Evolutionary conservation across 2,888 invertebrate genomes (phyloP), one percentile per base, ranked within the genome.

Genomic region (Tetragonula carbonaria): DNA sequence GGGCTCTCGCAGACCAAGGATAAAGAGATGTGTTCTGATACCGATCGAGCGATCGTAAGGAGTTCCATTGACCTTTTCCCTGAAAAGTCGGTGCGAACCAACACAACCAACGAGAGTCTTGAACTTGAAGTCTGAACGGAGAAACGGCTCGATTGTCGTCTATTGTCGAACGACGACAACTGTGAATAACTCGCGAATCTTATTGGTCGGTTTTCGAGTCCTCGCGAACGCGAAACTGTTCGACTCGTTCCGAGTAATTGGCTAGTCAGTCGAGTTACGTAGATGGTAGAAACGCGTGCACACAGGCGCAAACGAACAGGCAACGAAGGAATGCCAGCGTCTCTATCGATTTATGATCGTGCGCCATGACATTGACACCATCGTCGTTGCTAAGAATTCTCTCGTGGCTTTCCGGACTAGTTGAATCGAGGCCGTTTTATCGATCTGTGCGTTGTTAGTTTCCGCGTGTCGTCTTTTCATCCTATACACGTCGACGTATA

Each of bases 21-120:
- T 78, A 77, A 82, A 73, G 78, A 73, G 84, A 87, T 79, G 87
- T 84, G 86, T 85, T 62, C 79, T 33, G 79, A 83, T 78, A 81
- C 57, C 74, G 78, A 86, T 84, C 83, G 80, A 68, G 57, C 21
- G 86, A 77, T 82, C 85, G 78, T 84, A 84, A 87, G 85, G 78
- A 79, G 89, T 90, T 82, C 80, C 87, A 83, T 88, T 87, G 89
- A 89, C 90, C 90, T 80, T 83, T 79, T 38, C 78, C 76, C 6
- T 38, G 66, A 53, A 45, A 45, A 45, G 45, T 67, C 50, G 62
- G 33, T 21, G 68, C 59, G 5, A 50, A 28, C 65, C 63, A 14
- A 21, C 13, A 18, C 21, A 18, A 33, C 53, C 8, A 28, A 28
- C 8, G 45, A 45, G 65, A 62, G 38, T 71, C 33, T 33, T 51